phyloP scores from a whole-genome alignment of 1,140 invertebrate genomes.

The Neodiprion fabricii region DNA sequence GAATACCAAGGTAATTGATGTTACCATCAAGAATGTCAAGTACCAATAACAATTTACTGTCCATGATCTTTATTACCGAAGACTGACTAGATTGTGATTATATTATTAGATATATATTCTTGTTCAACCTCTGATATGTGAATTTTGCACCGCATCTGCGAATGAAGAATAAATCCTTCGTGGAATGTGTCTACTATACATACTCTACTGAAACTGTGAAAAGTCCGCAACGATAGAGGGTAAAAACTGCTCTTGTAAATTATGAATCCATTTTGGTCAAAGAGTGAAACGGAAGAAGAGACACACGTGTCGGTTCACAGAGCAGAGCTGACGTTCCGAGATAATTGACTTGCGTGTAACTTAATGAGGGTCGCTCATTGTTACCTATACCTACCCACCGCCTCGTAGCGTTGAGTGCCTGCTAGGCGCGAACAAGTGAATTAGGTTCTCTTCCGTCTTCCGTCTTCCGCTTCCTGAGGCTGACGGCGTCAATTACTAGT shows the following conservation, averaged over 20 bases:
- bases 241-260: too few species aligned
- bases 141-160: too few species aligned
- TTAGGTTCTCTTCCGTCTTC: background rate
- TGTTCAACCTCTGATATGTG: too few species aligned
- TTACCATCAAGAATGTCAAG: constrained; percentile 5
- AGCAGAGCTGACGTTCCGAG: background rate
- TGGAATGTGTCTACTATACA: too few species aligned
- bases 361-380: background rate
- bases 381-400: background rate
- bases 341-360: background rate
- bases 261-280: background rate
- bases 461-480: background rate
- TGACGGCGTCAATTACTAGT: background rate
- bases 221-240: too few species aligned
- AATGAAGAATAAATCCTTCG: too few species aligned
- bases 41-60: background rate
- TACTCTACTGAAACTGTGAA: too few species aligned
- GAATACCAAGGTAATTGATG: background rate
- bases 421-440: background rate
- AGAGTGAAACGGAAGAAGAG: background rate
- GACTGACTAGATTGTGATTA: background rate
- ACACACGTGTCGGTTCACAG: background rate
- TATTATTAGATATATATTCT: background rate
- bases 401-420: background rate
- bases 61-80: background rate